Evolutionary conservation across 2,888 invertebrate species (phyloP).

Genomic region (Salpingus planirostris): DNA sequence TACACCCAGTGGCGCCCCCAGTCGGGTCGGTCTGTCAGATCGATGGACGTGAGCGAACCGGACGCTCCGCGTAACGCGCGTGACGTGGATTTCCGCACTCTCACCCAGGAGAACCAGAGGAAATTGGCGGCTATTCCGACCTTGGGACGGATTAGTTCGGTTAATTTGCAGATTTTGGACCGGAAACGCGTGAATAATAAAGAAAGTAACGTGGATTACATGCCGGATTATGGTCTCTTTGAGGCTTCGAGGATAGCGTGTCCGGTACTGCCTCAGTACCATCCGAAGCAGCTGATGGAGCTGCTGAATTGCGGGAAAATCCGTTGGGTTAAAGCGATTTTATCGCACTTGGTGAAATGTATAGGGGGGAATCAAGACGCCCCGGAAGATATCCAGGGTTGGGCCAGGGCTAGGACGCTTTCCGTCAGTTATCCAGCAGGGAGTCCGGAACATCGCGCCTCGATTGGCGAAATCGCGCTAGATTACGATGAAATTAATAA

Average conservation of each 20-base stretch:
- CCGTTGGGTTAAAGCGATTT: conserved; percentile 94
- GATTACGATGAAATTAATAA: conserved; percentile 95
- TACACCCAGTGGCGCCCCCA: conserved; percentile 96
- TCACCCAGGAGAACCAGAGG: conserved; percentile 61
- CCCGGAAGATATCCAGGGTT: conserved; percentile 51
- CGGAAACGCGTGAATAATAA: conserved; percentile 50
- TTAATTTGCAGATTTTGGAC: conserved; percentile 71
- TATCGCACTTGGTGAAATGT: conserved; percentile 89
- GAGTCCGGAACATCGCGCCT: conserved; percentile 71
- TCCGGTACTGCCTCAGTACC: conserved; percentile 96
- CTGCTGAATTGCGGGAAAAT: conserved; percentile 96
- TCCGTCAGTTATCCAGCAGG: conserved; percentile 80
- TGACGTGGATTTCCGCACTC: conserved; percentile 58
- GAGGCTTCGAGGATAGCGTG: conserved; percentile 96
- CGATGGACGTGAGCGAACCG: conserved; percentile 53
- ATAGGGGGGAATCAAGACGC: conserved; percentile 46
- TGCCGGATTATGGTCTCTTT: conserved; percentile 91
- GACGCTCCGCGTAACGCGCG: conserved; percentile 50
- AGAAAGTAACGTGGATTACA: conserved; percentile 57
- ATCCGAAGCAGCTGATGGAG: conserved; percentile 98
- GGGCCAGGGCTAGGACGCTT: conserved; percentile 83
- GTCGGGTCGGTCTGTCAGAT: conserved; percentile 24
- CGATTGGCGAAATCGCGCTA: conserved; percentile 77
- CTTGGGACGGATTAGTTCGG: conserved; percentile 73
- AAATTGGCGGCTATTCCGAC: conserved; percentile 64